Evolutionary conservation across 1,140 invertebrate genomes (phyloP).

Genomic region (Aethina tumida): DNA sequence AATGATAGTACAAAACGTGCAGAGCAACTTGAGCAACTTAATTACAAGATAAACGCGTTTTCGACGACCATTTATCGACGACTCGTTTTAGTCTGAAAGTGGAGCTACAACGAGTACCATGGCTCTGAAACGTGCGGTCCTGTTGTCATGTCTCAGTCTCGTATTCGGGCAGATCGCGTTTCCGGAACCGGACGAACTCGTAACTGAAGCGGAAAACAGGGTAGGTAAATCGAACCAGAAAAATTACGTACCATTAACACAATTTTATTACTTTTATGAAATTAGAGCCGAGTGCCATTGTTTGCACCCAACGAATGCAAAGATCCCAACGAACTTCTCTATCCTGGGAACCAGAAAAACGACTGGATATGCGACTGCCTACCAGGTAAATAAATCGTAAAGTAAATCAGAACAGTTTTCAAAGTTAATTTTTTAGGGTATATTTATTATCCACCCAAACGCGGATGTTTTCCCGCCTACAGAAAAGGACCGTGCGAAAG

Average conservation of each 20-base stretch:
- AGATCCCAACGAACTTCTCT: conserved; percentile 49
- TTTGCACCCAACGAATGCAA: conserved; percentile 45
- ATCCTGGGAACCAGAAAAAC: conserved; percentile 47
- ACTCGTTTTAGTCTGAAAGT: too few relatives aligned
- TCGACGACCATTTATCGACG: too few relatives aligned
- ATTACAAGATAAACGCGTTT: too few relatives aligned
- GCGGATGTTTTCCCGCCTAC: conserved; percentile 51
- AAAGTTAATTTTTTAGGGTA: conserved; percentile 37
- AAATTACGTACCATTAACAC: conserved; percentile 5
- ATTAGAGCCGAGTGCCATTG: conserved; percentile 45
- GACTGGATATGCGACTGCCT: conserved; percentile 60
- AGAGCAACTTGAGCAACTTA: too few relatives aligned
- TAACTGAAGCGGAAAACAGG: too few relatives aligned
- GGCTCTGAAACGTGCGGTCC: too few relatives aligned
- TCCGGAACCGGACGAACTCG: too few relatives aligned
- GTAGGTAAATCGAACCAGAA: too few relatives aligned
- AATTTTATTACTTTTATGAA: not conserved
- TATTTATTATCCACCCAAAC: conserved; percentile 47
- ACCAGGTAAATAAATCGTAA: conserved; percentile 36
- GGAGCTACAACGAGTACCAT: too few relatives aligned
- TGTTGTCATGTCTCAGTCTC: too few relatives aligned
- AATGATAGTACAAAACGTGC: too few relatives aligned
- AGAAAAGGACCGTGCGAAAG: conserved; percentile 48
- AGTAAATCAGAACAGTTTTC: not conserved
- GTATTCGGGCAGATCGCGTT: too few relatives aligned